Evolutionary conservation across 2,797 vertebrate species (phyloP).

Genomic region (Ara ararauna): DNA sequence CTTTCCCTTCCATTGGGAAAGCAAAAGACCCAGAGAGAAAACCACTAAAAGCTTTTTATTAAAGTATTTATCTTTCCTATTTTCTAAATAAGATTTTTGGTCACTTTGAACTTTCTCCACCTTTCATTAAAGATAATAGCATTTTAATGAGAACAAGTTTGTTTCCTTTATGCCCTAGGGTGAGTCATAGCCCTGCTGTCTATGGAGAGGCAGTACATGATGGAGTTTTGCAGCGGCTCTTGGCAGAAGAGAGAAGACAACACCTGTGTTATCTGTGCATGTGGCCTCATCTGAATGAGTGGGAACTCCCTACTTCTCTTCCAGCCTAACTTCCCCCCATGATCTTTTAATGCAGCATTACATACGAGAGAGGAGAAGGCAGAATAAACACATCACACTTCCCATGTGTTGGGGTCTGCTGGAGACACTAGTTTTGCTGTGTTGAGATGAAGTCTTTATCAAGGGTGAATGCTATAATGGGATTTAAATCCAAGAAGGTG

Average conservation of each 20-base stretch:
- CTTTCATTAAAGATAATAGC: slow-evolving; percentile 5
- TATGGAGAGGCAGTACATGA: background rate
- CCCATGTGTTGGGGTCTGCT: background rate
- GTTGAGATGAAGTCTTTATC: background rate
- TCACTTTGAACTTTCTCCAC: background rate
- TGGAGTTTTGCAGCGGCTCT: background rate
- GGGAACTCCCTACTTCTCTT: background rate
- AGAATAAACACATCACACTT: background rate
- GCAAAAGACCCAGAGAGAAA: background rate
- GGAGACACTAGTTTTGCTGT: background rate
- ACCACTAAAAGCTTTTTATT: slow-evolving; percentile 32
- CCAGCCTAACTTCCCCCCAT: background rate
- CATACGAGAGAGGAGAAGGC: background rate
- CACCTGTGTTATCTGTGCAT: background rate
- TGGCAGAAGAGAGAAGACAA: background rate
- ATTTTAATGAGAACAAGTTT: background rate
- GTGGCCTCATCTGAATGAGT: background rate
- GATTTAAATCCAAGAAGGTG: background rate
- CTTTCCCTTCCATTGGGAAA: background rate
- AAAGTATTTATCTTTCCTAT: slow-evolving; percentile 9
- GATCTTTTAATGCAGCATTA: background rate
- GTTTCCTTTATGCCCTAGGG: background rate
- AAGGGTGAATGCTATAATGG: background rate
- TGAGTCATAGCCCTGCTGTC: background rate
- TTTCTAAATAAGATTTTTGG: slow-evolving; percentile 12